phyloP scores from a whole-genome alignment of 1,140 invertebrate species.

The Drosophila bocqueti region DNA sequence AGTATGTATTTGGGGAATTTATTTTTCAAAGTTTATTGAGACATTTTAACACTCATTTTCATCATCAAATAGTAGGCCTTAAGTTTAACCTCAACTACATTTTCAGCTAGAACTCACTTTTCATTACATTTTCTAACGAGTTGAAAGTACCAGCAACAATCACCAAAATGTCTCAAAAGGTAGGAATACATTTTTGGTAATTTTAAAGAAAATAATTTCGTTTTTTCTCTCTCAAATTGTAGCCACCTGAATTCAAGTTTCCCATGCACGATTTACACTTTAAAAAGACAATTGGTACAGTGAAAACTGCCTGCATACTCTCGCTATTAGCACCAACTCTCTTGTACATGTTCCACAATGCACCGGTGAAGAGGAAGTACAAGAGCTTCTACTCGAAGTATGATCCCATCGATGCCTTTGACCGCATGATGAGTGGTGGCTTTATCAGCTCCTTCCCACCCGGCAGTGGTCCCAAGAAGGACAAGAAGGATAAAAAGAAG shows the following conservation, averaged over 20 bases:
- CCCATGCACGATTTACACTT: constrained; percentile 57
- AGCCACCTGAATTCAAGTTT: constrained; percentile 52
- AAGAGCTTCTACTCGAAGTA: constrained; percentile 50
- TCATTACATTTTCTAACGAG: neutral
- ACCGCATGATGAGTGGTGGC: constrained; percentile 62
- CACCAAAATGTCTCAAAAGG: constrained; percentile 24
- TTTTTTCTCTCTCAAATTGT: neutral
- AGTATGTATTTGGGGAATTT: neutral
- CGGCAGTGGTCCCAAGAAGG: constrained; percentile 37
- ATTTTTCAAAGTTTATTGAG: neutral
- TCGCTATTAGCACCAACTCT: constrained; percentile 13
- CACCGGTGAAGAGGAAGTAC: constrained; percentile 26
- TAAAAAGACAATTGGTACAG: constrained; percentile 4
- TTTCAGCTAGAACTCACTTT: neutral
- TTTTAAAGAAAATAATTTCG: neutral
- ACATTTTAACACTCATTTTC: neutral
- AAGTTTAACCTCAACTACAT: neutral
- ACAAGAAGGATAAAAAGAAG: constrained; percentile 40
- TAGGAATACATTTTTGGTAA: constrained; percentile 1
- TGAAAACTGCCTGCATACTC: constrained; percentile 30
- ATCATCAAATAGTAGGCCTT: neutral
- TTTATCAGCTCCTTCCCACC: constrained; percentile 55
- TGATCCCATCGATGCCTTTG: constrained; percentile 55
- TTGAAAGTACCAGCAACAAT: neutral
- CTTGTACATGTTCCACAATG: constrained; percentile 41